Percentiles rank a stretch among this genome's conserved stretches.
Evolutionary conservation across 2,797 vertebrate genomes (phyloP).

Genomic region (Thamnophis elegans): DNA sequence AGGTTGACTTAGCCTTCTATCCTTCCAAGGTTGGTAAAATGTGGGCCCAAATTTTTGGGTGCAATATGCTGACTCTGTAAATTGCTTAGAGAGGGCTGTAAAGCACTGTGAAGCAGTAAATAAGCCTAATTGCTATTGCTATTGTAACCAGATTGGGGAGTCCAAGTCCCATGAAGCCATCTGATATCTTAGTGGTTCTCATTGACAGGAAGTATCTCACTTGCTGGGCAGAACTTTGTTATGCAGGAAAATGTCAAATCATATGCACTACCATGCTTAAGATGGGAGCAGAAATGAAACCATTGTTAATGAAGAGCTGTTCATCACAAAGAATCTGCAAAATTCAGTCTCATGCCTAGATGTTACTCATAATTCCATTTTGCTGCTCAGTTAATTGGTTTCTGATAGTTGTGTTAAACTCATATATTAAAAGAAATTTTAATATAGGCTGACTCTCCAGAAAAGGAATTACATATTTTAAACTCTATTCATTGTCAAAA

Average conservation of each 20-base stretch:
- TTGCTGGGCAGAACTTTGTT: conserved; percentile 12
- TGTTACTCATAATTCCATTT: not conserved
- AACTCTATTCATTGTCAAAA: not conserved
- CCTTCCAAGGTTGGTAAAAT: not conserved
- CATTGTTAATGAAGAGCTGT: not conserved
- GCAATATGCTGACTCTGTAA: not conserved
- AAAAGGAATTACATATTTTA: not conserved
- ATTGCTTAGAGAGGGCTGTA: not conserved
- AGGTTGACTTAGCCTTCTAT: not conserved
- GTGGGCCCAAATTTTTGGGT: not conserved
- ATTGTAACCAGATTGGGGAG: not conserved
- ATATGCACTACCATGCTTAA: not conserved
- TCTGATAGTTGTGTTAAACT: fast-evolving
- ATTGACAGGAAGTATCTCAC: conserved; percentile 11
- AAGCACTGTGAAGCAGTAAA: not conserved
- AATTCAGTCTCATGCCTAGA: not conserved
- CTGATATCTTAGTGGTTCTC: not conserved
- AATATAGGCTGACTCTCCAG: not conserved
- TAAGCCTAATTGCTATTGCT: not conserved
- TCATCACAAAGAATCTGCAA: not conserved
- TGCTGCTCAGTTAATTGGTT: not conserved
- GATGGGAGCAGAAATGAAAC: not conserved
- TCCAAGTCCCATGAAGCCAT: not conserved
- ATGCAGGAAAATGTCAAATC: fast-evolving
- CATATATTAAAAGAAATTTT: not conserved